Evolutionary conservation across 64 coral and sea anemone species (phyloP), one percentile per base, ranked within the genome.

Genomic region (Acropora tenuis): DNA sequence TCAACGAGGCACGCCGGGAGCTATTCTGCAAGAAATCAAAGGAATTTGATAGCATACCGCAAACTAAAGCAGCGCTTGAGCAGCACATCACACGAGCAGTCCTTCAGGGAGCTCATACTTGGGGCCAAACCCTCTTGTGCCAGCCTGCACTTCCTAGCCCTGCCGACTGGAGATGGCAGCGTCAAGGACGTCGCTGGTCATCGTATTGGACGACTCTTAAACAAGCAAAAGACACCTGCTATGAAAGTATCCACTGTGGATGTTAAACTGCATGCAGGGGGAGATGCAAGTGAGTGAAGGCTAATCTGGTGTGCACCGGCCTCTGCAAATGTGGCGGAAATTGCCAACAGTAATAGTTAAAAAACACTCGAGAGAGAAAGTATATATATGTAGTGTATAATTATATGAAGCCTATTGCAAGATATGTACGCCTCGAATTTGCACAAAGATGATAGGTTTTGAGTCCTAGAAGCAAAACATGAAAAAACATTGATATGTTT

Each of bases 311-410:
- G 78, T 80, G 78, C 50, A 80, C 78, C 78, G 48, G 78, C 78
- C 78, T 80, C 78, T 80, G 78, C 78, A 80, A 80, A 80, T 80
- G 78, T 80, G 78, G 78, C 78, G 78, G 78, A 80, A 80, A 80
- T 80, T 80, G 78, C 78, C 48, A 80, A 80, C 78, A 80, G 78
- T 49, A 80, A 80, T 80, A 53, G 78, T 80, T 60, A 80, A 76
- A 76, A 43, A 76, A 76, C 74, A 76, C 74, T 76, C 74, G 74
- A 76, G 74, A 76, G 86, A 75, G 75, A 57, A 49, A 59, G 55
- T 48, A 73, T 30, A 75, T 48, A 71, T 71, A 76, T 76, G 47
- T 43, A 48, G 47, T 77, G 75, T 48, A 65, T 45, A 80, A n/a
- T n/a, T n/a, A n/a, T n/a, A n/a, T n/a, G n/a, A n/a, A n/a, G n/a